phyloP scores from a whole-genome alignment of 2,888 invertebrate species.

The Bibio marci region DNA sequence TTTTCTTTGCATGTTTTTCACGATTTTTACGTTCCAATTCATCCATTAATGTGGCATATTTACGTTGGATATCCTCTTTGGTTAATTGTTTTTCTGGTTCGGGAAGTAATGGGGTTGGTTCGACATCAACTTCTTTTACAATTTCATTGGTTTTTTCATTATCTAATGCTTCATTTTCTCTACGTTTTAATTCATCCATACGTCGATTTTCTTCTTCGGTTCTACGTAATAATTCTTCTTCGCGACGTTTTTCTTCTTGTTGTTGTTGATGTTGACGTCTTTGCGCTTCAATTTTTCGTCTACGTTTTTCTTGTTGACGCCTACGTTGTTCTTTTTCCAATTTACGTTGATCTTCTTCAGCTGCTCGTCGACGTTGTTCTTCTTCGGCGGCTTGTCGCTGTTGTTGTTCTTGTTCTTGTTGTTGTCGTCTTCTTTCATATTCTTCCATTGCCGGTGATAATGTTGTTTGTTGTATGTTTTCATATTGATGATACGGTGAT shows the following conservation, averaged over 20 bases:
- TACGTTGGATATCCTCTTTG: too few species aligned
- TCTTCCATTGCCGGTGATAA: neutral
- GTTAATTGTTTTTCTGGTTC: too few species aligned
- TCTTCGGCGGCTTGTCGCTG: neutral
- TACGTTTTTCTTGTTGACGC: neutral
- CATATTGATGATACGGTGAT: neutral
- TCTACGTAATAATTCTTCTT: too few species aligned
- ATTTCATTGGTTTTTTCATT: too few species aligned
- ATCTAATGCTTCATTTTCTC: too few species aligned
- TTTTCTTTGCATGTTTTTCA: neutral
- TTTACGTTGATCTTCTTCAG: neutral
- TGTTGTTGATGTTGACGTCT: neutral
- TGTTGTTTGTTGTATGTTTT: neutral
- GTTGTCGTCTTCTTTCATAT: neutral
- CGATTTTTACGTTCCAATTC: neutral
- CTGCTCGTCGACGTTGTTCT: neutral
- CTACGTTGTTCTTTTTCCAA: neutral
- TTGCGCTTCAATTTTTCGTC: neutral
- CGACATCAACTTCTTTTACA: too few species aligned
- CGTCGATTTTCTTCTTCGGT: too few species aligned
- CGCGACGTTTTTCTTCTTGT: neutral
- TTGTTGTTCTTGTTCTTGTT: neutral
- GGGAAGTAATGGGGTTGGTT: too few species aligned
- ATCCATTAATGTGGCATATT: neutral
- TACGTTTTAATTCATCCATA: too few species aligned